A percentile compares a stretch with the other conserved stretches of the same genome.
phyloP scores from a whole-genome alignment of 2,888 invertebrate species.

The Hemaris fuciformis region DNA sequence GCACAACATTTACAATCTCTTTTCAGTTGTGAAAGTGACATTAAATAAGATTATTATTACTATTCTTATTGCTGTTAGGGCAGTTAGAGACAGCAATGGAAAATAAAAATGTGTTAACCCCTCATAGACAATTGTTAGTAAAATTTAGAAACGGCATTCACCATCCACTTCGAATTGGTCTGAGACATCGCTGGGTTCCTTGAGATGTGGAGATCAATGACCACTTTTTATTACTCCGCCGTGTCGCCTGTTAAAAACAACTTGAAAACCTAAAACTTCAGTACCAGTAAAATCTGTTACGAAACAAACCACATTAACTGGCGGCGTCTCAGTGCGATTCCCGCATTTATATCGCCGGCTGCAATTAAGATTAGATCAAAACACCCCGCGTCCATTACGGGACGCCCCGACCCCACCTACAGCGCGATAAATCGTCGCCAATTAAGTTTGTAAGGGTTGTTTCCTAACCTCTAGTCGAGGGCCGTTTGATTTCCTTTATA shows the following conservation, averaged over 20 bases:
- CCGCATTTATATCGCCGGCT: constrained; percentile 31
- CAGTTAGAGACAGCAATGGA: too few relatives aligned
- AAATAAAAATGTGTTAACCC: too few relatives aligned
- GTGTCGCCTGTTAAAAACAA: neutral
- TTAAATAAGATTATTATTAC: too few relatives aligned
- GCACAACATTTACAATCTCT: too few relatives aligned
- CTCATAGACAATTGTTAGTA: too few relatives aligned
- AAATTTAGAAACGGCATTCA: too few relatives aligned
- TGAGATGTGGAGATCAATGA: too few relatives aligned
- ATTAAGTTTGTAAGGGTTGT: constrained; percentile 41
- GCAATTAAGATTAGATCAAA: constrained; percentile 51
- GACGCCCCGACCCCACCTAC: constrained; percentile 42
- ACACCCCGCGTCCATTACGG: constrained; percentile 41
- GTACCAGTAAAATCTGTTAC: neutral
- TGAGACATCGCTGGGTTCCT: too few relatives aligned
- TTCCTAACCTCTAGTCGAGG: constrained; percentile 4
- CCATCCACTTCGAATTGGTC: too few relatives aligned
- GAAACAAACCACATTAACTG: neutral
- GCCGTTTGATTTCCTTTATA: neutral
- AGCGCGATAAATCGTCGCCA: constrained; percentile 42
- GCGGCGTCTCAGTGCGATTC: constrained; percentile 13
- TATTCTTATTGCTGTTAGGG: too few relatives aligned
- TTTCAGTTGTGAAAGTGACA: too few relatives aligned
- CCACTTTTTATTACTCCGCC: too few relatives aligned
- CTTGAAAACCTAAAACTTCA: neutral